Evolutionary conservation across 1,140 invertebrate species (phyloP), one percentile per base, ranked within the genome.

Genomic region (Aphelenchoides avenae): DNA sequence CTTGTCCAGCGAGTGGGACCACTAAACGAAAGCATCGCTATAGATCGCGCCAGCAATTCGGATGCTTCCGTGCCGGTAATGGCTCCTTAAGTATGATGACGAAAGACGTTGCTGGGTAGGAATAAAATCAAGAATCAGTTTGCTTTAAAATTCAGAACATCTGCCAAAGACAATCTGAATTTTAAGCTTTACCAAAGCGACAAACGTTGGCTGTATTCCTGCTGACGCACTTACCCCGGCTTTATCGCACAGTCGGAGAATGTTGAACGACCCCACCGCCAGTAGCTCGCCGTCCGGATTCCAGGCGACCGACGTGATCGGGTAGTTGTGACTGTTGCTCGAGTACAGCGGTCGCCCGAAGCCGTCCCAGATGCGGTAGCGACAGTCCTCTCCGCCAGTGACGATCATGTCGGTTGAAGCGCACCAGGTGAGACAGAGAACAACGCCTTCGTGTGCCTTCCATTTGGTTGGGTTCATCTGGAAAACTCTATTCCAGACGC

Each of bases 351-450:
- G 84, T 61, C 87, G 84, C 1, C 93, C 92, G 77, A 86, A 89
- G 0, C 83, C 80, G 79, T 97, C 91, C 93, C 93, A 99, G 13
- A 91, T 76, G 78, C 81, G 40, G n/a, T 91, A 96, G 64, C 85
- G 84, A 70, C 90, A 92, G 79, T 98, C 94, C 82, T 98, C 94
- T 6, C 86, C 89, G 1, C 91, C 92, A 26, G 91, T 92, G 22
- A 94, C 80, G 43, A 98, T 89, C 0, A 33, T 6, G 66, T 88
- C 87, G 64, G 87, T 87, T 43, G 86, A 86, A 1, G 85, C 81
- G 77, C 87, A 91, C 92, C 93, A 98, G 43, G 86, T 86, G 1
- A 90, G 81, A 48, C 86, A 85, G 18, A 96, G 79, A 61, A 97
- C 86, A 1, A 96, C 73, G 5, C 88, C 89, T 64, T 96, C 91